A percentile compares a stretch with the other conserved stretches of the same genome.
Evolutionary conservation across 2,888 invertebrate genomes (phyloP).

Genomic region (Oasisia sp.): DNA sequence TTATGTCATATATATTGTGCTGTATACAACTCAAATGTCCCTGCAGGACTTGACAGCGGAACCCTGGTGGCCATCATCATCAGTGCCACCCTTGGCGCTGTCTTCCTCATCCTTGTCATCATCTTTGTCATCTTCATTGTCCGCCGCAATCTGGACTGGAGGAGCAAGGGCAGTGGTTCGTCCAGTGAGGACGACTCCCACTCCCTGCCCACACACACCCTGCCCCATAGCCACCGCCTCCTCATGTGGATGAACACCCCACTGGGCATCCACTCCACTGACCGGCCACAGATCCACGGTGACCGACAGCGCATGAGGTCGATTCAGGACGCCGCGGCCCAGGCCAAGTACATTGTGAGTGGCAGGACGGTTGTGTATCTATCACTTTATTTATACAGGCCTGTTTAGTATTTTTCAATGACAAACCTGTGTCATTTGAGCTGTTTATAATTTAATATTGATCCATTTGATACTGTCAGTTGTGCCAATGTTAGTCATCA

Average conservation of each 20-base stretch:
- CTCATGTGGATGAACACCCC: conserved; percentile 3
- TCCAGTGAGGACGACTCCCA: neutral
- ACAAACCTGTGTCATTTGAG: no score
- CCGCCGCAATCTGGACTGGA: neutral
- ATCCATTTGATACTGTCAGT: no score
- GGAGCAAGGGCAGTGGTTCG: neutral
- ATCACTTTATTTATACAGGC: no score
- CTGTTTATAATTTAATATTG: no score
- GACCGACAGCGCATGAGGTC: neutral
- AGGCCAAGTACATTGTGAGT: neutral
- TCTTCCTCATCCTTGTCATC: neutral
- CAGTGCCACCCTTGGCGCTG: neutral
- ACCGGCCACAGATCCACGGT: neutral
- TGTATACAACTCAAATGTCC: no score
- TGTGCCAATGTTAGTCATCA: no score
- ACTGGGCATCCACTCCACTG: neutral
- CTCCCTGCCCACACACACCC: neutral
- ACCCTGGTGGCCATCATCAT: neutral
- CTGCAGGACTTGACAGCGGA: neutral
- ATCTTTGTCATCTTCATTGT: neutral
- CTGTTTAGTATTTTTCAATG: no score
- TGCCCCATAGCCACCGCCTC: neutral
- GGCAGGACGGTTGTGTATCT: neutral
- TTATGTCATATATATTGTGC: no score
- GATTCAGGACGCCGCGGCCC: neutral